phyloP scores from a whole-genome alignment of 2,888 invertebrate species.

The Calliphora vomitoria region DNA sequence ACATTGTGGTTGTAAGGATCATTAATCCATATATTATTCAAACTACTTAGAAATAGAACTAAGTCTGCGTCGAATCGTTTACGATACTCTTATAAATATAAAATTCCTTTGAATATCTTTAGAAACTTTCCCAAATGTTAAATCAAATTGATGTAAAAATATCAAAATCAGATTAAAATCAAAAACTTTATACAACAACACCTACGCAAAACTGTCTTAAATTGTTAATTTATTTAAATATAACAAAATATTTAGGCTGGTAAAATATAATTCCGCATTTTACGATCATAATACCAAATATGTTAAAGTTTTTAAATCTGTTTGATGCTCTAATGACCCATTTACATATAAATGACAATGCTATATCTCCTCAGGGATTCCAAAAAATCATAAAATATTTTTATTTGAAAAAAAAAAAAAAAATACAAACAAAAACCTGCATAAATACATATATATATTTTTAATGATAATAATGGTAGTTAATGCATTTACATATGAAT shows the following conservation, averaged over 20 bases:
- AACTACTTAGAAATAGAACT: too few relatives aligned
- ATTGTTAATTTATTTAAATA: background rate
- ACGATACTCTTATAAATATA: too few relatives aligned
- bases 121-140: too few relatives aligned
- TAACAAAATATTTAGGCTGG: background rate
- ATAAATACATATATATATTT: background rate
- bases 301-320: background rate
- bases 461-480: background rate
- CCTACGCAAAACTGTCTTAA: background rate
- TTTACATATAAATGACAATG: conserved; percentile 2
- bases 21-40: too few relatives aligned
- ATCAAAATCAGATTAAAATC: too few relatives aligned
- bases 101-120: too few relatives aligned
- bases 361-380: background rate
- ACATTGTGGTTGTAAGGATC: too few relatives aligned
- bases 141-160: too few relatives aligned
- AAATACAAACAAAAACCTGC: background rate
- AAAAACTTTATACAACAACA: background rate
- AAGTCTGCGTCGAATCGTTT: too few relatives aligned
- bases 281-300: background rate
- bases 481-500: background rate
- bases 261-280: background rate
- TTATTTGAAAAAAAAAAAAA: background rate
- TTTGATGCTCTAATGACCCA: conserved; percentile 22
- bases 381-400: background rate